Evolutionary conservation across 2,113 vertebrate species (phyloP).

Genomic region (Ovis aries): ARS-UI_Ramb_v3.0 NC_056079.1:15700501-15701000

Average conservation of each 20-base stretch:
- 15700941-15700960: not conserved
- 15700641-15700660: too few species aligned
- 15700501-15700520: not conserved
- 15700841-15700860: not conserved
- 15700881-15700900: not conserved
- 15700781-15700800: not conserved
- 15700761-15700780: not conserved
- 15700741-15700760: fast-evolving
- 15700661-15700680: fast-evolving
- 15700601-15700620: not conserved
- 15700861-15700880: not conserved
- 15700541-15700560: not conserved
- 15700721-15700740: not conserved
- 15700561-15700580: not conserved
- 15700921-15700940: not conserved
- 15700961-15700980: not conserved
- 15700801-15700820: not conserved
- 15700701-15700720: not conserved
- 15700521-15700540: not conserved
- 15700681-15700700: fast-evolving
- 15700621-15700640: not conserved
- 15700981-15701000: not conserved
- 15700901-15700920: not conserved
- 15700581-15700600: not conserved
- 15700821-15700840: not conserved